Evolutionary conservation across 2,888 invertebrate species (phyloP).

Genomic region (Napeogenes inachia): DNA sequence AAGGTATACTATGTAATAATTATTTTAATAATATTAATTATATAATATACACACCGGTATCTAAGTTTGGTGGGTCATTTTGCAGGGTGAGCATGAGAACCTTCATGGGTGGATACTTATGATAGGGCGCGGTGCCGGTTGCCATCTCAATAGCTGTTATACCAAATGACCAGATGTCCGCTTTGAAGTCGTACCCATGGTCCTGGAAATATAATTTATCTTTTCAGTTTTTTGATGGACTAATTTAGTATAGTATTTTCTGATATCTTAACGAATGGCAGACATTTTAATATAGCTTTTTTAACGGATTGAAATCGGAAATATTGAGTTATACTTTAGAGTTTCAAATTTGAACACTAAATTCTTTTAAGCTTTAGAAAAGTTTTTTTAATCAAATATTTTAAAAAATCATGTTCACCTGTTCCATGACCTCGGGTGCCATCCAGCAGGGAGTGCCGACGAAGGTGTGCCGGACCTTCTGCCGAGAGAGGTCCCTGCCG

Average conservation of each 20-base stretch:
- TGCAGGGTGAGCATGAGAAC: constrained; percentile 98
- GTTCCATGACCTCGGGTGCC: constrained; percentile 99
- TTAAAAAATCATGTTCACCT: constrained; percentile 69
- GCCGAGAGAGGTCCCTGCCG: constrained; percentile 93
- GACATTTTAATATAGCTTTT: too few species aligned
- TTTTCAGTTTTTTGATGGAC: background rate
- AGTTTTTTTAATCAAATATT: too few species aligned
- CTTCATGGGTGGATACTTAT: constrained; percentile 99
- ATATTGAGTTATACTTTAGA: too few species aligned
- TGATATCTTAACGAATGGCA: background rate
- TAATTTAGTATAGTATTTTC: background rate
- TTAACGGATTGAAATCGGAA: too few species aligned
- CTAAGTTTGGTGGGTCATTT: constrained; percentile 97
- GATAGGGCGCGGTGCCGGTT: constrained; percentile 98
- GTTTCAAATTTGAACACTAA: too few species aligned
- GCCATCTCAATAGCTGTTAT: constrained; percentile 99
- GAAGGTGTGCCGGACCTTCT: constrained; percentile 97
- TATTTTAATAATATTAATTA: background rate
- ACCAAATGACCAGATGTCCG: constrained; percentile 87
- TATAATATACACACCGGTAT: constrained; percentile 79
- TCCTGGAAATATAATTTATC: constrained; percentile 73
- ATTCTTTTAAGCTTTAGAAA: too few species aligned
- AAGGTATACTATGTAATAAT: too few species aligned
- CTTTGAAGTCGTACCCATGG: constrained; percentile 99
- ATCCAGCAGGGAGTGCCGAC: constrained; percentile 99